A percentile compares a stretch with the other conserved stretches of the same genome.
These are phyloP conservation scores for Drosophila pectinifera DNA, from an alignment of 1,140 invertebrate species.

Conservation along the genomic window DNA sequence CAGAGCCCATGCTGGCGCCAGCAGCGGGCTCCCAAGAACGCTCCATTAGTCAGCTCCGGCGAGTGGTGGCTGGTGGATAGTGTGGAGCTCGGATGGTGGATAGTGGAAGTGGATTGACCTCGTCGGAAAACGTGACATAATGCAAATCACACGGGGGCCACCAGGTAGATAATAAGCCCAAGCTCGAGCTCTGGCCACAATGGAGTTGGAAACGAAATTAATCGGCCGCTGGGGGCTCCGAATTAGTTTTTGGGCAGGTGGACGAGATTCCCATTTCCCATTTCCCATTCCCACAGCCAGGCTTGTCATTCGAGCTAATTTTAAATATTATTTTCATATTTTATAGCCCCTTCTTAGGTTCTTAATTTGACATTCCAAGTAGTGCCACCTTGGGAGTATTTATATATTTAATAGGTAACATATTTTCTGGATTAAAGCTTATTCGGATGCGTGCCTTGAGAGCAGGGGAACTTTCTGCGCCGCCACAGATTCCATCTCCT, in stretches of 20 bases:
- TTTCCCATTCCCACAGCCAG: neutral
- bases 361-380: no score
- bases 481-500: conserved; percentile 12
- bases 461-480: conserved; percentile 14
- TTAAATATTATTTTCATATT: neutral
- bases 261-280: neutral
- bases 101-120: conserved; percentile 45
- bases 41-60: conserved; percentile 27
- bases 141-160: conserved; percentile 33
- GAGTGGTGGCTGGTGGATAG: conserved; percentile 12
- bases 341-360: neutral
- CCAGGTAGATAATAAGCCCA: conserved; percentile 27
- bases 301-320: neutral
- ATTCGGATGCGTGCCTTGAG: no score
- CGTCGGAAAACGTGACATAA: conserved; percentile 52
- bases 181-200: conserved; percentile 14
- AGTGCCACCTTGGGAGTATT: no score
- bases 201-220: conserved; percentile 2
- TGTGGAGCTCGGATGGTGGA: neutral
- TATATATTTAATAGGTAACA: no score
- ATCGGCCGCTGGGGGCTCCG: conserved; percentile 1
- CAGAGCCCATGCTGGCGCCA: conserved; percentile 49
- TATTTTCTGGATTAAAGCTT: neutral
- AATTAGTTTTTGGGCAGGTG: neutral
- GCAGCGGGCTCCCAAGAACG: conserved; percentile 16